Evolutionary conservation across 2,113 vertebrate species (phyloP).

Genomic region (Rutilus rutilus): DNA sequence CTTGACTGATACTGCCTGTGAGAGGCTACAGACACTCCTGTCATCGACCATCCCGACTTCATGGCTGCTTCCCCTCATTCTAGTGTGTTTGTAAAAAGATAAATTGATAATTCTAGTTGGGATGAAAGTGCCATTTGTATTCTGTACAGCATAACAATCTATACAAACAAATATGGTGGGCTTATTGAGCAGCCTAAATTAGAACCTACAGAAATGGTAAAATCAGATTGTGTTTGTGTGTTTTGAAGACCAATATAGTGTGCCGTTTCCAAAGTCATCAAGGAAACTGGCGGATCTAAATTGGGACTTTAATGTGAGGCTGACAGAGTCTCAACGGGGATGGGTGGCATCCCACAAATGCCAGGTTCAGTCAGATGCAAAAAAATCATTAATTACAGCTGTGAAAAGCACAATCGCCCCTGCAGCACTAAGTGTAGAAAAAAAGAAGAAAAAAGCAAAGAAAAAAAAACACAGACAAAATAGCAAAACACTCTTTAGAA

Average conservation of each 20-base stretch:
- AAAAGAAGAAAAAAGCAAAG: too few species aligned
- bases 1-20: conserved; percentile 48
- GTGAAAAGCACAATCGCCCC: conserved; percentile 13
- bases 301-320: conserved; percentile 50
- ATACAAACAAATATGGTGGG: not conserved
- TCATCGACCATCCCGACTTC: not conserved
- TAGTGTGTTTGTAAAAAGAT: conserved; percentile 1
- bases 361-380: conserved; percentile 46
- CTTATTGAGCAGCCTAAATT: conserved; percentile 8
- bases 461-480: not conserved
- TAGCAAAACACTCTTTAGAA: not conserved
- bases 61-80: not conserved
- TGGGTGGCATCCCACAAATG: conserved; percentile 49
- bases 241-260: conserved; percentile 21
- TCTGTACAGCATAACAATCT: not conserved
- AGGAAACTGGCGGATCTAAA: conserved; percentile 35
- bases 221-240: conserved; percentile 25
- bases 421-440: not conserved
- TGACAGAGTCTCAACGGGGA: conserved; percentile 40
- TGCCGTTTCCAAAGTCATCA: conserved; percentile 24
- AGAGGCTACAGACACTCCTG: conserved; percentile 30
- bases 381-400: conserved; percentile 53
- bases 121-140: not conserved
- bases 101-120: not conserved
- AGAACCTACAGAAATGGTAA: not conserved